Evolutionary conservation across 2,797 vertebrate species (phyloP).

Genomic region (Mycteria americana): DNA sequence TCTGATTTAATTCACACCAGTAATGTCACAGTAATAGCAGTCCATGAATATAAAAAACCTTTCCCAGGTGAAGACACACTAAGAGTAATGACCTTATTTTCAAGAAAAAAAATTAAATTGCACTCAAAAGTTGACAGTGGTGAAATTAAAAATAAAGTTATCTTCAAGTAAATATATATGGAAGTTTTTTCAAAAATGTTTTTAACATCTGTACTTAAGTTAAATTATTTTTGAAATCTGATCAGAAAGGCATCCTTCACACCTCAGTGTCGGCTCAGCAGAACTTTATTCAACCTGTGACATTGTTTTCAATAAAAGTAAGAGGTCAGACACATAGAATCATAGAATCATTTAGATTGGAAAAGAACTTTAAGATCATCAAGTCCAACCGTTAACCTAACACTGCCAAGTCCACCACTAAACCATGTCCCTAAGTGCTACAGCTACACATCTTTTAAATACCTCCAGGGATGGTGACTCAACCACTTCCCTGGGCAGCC

Average conservation of each 20-base stretch:
- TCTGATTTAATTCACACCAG: background rate
- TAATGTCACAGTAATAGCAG: background rate
- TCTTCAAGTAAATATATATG: background rate
- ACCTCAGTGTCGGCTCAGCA: background rate
- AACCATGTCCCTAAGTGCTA: background rate
- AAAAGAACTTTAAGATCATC: background rate
- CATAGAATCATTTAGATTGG: background rate
- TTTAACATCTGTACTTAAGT: background rate
- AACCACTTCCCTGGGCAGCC: background rate
- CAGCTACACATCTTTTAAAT: background rate
- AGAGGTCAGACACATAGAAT: background rate
- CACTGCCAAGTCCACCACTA: background rate
- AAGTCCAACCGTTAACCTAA: background rate
- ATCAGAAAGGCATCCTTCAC: background rate
- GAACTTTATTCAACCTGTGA: background rate
- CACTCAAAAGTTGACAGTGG: background rate
- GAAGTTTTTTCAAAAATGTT: background rate
- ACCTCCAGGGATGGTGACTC: background rate
- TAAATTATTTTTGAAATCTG: background rate
- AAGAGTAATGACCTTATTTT: background rate
- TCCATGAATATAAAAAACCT: background rate
- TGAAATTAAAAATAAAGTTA: background rate
- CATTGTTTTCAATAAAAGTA: background rate
- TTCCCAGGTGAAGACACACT: background rate
- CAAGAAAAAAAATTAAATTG: background rate